Evolutionary conservation across 2,113 vertebrate genomes (phyloP).

Genomic region (Amphiprion percula): DNA sequence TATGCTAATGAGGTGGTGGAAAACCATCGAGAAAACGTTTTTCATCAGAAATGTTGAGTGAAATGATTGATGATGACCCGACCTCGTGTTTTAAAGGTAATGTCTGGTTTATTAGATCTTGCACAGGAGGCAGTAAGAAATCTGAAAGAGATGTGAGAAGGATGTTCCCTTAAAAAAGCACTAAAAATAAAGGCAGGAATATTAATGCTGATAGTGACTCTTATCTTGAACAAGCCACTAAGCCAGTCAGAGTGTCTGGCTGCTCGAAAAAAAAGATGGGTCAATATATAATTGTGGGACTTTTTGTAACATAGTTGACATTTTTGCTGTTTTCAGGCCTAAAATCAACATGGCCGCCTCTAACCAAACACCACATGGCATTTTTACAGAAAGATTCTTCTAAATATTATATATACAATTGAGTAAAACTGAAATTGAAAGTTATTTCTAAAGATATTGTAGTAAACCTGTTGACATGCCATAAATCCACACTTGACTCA

Average conservation of each 20-base stretch:
- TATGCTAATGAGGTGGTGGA: constrained; percentile 40
- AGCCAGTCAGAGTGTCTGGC: constrained; percentile 27
- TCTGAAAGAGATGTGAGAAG: background rate
- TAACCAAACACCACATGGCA: too few relatives aligned
- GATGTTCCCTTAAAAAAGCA: background rate
- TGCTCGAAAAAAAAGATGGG: constrained; percentile 7
- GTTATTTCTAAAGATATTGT: too few relatives aligned
- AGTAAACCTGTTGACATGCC: too few relatives aligned
- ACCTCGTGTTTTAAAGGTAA: constrained; percentile 6
- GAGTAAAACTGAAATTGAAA: too few relatives aligned
- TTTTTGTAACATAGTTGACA: too few relatives aligned
- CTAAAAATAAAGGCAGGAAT: constrained; percentile 30
- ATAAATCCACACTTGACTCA: too few relatives aligned
- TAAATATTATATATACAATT: too few relatives aligned
- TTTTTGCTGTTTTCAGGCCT: too few relatives aligned
- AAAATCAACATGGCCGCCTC: too few relatives aligned
- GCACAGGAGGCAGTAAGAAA: background rate
- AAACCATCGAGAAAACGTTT: constrained; percentile 32
- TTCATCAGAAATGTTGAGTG: constrained; percentile 26
- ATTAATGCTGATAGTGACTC: constrained; percentile 15
- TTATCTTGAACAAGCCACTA: constrained; percentile 32
- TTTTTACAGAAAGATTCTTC: too few relatives aligned
- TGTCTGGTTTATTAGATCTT: constrained; percentile 21
- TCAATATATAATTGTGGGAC: too few relatives aligned
- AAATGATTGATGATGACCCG: background rate